Base-by-base conservation (phyloP, 1,140 invertebrate genomes). In the Drosophila saltans region DNA sequence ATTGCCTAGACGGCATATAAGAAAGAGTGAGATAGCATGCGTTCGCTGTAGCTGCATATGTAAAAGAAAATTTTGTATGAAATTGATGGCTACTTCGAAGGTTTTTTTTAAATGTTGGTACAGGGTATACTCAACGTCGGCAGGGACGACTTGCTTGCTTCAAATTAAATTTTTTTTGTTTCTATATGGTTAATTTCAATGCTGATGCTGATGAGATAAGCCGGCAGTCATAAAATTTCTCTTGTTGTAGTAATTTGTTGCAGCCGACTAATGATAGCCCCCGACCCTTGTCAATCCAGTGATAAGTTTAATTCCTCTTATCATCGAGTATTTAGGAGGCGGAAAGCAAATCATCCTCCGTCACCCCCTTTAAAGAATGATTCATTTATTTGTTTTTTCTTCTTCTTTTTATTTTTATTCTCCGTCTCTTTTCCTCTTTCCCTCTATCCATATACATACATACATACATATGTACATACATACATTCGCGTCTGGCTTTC, bases 131-230 rank as follows among this genome's bases (percentile, higher is more conserved):
- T 16, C 16, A 16, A 16, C 16, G 16, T 16, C 16, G 16, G 16
- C 16, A 16, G 16, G 16, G 16, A 16, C 16, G 16, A 16, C 16
- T 16, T 16, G 16, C 16, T 16, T 16, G 16, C 16, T 16, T 16
- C 16, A 16, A 16, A 16, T 11, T 62, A 56, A 30, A 2, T 11
- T 6, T 57, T 48, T 21, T 28, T 39, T 56, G 8, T n/a, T 64
- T n/a, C n/a, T 16, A 30, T 64, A 55, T 56, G 40, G 64, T 30
- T 57, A 52, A 71, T 45, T 59, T 66, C 72, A 71, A 58, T 75
- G 62, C 75, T 52, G 75, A 78, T 78, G 68, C 62, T 62, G 21
- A 64, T 62, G 21, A 64, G 75, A 78, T 78, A 78, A 78, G 69
- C 63, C 41, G 28, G 39, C 55, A 65, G 48, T 45, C 41, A 59